Evolutionary conservation across 2,113 vertebrate genomes (phyloP).

Genomic region (Coturnix japonica): DNA sequence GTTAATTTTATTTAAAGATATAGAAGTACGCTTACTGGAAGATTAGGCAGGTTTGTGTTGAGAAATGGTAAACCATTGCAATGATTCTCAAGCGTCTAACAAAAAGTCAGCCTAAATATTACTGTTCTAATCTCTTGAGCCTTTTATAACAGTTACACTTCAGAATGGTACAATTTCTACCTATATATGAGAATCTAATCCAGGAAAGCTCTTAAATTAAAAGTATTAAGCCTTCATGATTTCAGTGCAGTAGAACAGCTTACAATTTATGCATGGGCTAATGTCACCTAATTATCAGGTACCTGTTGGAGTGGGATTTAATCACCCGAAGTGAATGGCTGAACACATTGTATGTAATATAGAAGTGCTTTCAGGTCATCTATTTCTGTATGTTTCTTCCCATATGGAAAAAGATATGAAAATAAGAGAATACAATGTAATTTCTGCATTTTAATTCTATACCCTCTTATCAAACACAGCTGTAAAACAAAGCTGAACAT

Average conservation of each 20-base stretch:
- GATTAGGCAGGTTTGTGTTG: background rate
- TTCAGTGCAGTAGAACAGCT: background rate
- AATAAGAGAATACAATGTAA: background rate
- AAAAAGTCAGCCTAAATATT: background rate
- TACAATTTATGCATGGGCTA: background rate
- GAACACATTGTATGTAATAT: background rate
- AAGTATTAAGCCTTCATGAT: background rate
- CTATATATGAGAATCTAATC: background rate
- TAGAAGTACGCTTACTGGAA: background rate
- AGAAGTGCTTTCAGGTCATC: background rate
- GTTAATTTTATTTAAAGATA: background rate
- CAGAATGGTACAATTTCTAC: background rate
- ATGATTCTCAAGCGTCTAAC: background rate
- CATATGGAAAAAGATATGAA: background rate
- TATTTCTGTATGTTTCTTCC: background rate
- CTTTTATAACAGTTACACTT: background rate
- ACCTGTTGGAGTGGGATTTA: background rate
- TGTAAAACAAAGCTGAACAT: background rate
- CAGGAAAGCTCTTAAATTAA: background rate
- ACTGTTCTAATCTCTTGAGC: background rate
- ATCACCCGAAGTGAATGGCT: background rate
- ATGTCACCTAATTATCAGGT: background rate
- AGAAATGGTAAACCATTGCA: background rate
- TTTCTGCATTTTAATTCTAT: background rate
- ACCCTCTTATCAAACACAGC: slow-evolving; percentile 44